These are phyloP conservation scores for Cataglyphis cursor DNA, from an alignment of 2,888 invertebrate species.

Conservation along the genomic window DNA sequence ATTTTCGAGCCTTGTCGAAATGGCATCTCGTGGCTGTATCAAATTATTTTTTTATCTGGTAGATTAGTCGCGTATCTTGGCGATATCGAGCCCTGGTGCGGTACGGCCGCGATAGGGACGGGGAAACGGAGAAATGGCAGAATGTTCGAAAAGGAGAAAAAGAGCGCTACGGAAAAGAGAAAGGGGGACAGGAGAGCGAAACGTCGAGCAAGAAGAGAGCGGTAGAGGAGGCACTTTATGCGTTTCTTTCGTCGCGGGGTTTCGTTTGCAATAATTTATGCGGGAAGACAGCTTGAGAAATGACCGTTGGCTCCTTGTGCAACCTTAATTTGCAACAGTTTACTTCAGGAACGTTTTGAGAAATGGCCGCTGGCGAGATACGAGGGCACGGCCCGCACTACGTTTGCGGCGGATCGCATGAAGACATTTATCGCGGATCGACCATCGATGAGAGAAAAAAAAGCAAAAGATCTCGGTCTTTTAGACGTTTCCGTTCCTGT, in stretches of 20 bases:
- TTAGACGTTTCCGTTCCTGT: slow-evolving; percentile 62
- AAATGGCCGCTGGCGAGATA: slow-evolving; percentile 81
- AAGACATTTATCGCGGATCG: slow-evolving; percentile 79
- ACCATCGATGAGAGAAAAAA: slow-evolving; percentile 68
- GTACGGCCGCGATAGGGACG: slow-evolving; percentile 32
- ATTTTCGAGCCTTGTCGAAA: slow-evolving; percentile 59
- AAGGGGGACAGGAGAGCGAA: slow-evolving; percentile 56
- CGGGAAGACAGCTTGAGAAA: slow-evolving; percentile 85
- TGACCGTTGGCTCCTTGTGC: slow-evolving; percentile 85
- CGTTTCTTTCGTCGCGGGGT: slow-evolving; percentile 83
- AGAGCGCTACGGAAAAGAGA: slow-evolving; percentile 58
- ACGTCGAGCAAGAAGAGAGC: slow-evolving; percentile 55
- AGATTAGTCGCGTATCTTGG: slow-evolving; percentile 71
- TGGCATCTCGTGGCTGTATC: slow-evolving; percentile 28
- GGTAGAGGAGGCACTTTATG: slow-evolving; percentile 79
- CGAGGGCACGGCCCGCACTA: slow-evolving; percentile 71
- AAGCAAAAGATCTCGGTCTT: slow-evolving; percentile 40
- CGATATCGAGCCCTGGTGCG: slow-evolving; percentile 71
- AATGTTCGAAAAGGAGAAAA: slow-evolving; percentile 52
- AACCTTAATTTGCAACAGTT: slow-evolving; percentile 86
- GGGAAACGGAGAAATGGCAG: slow-evolving; percentile 54
- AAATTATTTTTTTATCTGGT: slow-evolving; percentile 68
- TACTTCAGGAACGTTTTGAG: slow-evolving; percentile 83
- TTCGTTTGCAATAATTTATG: slow-evolving; percentile 86
- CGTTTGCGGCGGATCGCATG: slow-evolving; percentile 73